These are phyloP conservation scores for Agrochola lychnidis DNA, from an alignment of 2,888 invertebrate species.

Conservation along the genomic window DNA sequence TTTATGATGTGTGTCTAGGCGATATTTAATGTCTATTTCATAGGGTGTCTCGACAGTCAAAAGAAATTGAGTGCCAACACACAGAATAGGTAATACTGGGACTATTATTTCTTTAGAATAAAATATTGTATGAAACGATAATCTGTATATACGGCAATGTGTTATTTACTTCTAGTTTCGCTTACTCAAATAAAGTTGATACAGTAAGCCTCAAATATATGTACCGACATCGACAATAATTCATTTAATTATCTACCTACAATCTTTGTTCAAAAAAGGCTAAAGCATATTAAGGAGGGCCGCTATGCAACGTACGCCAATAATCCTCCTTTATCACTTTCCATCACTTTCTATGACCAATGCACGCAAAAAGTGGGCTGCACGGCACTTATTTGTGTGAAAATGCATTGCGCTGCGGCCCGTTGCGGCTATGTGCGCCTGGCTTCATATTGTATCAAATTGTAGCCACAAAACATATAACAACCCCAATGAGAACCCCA, in stretches of 20 bases:
- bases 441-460: not conserved
- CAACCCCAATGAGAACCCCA: too few species aligned
- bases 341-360: not conserved
- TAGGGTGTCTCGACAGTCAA: not conserved
- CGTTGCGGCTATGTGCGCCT: not conserved
- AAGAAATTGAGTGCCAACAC: not conserved
- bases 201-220: not conserved
- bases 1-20: constrained; percentile 35
- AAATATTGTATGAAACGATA: constrained; percentile 6
- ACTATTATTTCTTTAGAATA: not conserved
- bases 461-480: not conserved
- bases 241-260: not conserved
- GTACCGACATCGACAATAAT: too few species aligned
- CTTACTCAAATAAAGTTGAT: not conserved
- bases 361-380: too few species aligned
- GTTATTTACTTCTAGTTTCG: not conserved
- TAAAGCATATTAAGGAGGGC: not conserved
- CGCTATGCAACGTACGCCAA: not conserved
- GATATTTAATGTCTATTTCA: constrained; percentile 31
- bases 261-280: not conserved
- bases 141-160: not conserved
- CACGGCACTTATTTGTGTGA: not conserved
- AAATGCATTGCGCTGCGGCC: not conserved
- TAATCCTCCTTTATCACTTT: not conserved
- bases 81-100: not conserved